These are phyloP conservation scores for Eurytoma californica DNA, from an alignment of 2,888 invertebrate genomes.

Conservation along the genomic window DNA sequence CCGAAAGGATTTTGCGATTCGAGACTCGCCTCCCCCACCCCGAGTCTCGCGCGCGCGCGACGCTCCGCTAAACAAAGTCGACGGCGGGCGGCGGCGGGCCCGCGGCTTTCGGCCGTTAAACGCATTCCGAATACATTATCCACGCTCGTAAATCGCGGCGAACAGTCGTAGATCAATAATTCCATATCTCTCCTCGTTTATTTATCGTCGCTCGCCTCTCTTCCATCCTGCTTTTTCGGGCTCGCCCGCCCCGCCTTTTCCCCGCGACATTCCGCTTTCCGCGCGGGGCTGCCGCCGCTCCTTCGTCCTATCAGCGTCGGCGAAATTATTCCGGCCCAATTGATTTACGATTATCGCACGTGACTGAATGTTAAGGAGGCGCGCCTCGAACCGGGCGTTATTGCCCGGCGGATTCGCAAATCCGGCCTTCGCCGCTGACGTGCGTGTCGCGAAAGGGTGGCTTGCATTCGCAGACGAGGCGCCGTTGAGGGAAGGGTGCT, in stretches of 20 bases:
- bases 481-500: too few species aligned
- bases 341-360: constrained; percentile 61
- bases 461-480: too few species aligned
- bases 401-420: constrained; percentile 43
- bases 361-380: constrained; percentile 58
- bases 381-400: constrained; percentile 50
- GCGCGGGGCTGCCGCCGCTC: constrained; percentile 47
- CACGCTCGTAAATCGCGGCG: constrained; percentile 68
- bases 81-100: constrained; percentile 58
- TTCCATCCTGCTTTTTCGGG: constrained; percentile 54
- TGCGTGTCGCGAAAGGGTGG: neutral
- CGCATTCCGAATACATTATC: constrained; percentile 72
- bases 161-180: constrained; percentile 72
- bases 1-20: constrained; percentile 47
- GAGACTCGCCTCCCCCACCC: neutral
- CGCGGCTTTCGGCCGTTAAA: constrained; percentile 66
- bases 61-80: constrained; percentile 60
- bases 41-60: neutral
- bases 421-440: neutral
- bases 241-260: constrained; percentile 7
- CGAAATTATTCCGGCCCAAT: constrained; percentile 57
- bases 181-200: constrained; percentile 68
- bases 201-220: constrained; percentile 61
- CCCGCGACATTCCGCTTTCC: constrained; percentile 9
- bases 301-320: constrained; percentile 47